Base-by-base conservation (phyloP, 2,113 vertebrate genomes). In the Psophia crepitans region DNA sequence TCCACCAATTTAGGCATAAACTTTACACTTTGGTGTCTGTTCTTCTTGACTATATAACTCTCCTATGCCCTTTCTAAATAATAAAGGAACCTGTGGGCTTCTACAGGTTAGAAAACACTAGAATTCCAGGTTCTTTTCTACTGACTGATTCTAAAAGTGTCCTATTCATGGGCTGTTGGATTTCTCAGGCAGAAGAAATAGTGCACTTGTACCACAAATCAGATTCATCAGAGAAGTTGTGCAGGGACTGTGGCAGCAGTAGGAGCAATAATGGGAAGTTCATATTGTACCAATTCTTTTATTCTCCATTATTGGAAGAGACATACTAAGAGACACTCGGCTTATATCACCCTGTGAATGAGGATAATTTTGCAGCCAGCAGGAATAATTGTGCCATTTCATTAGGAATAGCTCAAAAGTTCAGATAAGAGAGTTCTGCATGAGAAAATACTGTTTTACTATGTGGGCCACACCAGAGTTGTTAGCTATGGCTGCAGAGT, bases 381-480 rank as follows among this genome's bases (percentile, higher is more conserved):
- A 66, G 51, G 56, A 87, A 78, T 46, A 81, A 70, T 74, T 78
- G n/a, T 70, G 12, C 5, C 22, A 6, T 94, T 91, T 74, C 26
- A n/a, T 46, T 75, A 70, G 54, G 13, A 82, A 14, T 26, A 75
- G 37, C 14, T 24, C 17, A 37, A 35, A 93, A 41, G 32, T 87
- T 71, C 57, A 49, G 30, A 61, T 30, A 44, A 66, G 28, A 54
- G 37, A 60, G 11, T 41, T 79, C 22, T 84, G 37, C 61, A 12
- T 41, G 49, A 54, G 48, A 63, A 90, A 63, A 41, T 48, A 3
- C 14, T 48, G 21, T 48, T 49, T 14, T 12, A 0, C 14, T 5
- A 19, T 6, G 6, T 56, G 48, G n/a, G 46, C 56, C 12, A 0
- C 66, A 15, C 44, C 3, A 0, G 26, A 15, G 3, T 56, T 71